Conservation (phyloP, 2,797 vertebrate species). For the Hydrolagus colliei region DNA sequence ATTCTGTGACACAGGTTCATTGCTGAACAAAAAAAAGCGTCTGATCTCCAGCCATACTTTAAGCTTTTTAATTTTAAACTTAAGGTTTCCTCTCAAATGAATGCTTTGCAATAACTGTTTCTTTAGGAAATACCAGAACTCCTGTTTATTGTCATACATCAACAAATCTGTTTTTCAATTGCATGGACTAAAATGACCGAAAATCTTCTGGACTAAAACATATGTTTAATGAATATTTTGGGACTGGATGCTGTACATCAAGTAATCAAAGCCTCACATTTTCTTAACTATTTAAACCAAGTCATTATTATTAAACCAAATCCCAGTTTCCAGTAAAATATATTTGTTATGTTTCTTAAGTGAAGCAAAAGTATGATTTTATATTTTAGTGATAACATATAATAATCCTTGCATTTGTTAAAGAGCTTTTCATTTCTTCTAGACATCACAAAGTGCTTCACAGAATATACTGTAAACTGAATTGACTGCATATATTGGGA, state of each 20-base stretch:
- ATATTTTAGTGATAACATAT: background rate
- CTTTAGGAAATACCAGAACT: background rate
- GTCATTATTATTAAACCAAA: background rate
- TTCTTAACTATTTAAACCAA: background rate
- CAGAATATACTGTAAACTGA: too few species aligned
- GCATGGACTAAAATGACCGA: background rate
- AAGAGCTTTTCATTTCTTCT: too few species aligned
- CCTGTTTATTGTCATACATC: background rate
- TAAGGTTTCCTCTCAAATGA: background rate
- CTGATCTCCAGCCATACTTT: background rate
- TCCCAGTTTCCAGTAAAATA: background rate
- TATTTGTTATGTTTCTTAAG: background rate
- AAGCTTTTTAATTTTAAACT: background rate
- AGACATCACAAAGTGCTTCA: too few species aligned
- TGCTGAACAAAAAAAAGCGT: background rate
- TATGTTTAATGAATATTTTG: background rate
- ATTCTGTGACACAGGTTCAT: background rate
- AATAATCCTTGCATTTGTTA: too few species aligned
- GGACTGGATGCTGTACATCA: background rate
- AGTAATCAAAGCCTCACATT: background rate
- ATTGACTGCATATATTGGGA: too few species aligned
- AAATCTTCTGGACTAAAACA: background rate
- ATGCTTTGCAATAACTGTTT: background rate
- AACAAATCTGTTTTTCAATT: background rate
- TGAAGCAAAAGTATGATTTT: background rate